phyloP scores from a whole-genome alignment of 2,113 vertebrate species.

The Diphyllodes magnificus region DNA sequence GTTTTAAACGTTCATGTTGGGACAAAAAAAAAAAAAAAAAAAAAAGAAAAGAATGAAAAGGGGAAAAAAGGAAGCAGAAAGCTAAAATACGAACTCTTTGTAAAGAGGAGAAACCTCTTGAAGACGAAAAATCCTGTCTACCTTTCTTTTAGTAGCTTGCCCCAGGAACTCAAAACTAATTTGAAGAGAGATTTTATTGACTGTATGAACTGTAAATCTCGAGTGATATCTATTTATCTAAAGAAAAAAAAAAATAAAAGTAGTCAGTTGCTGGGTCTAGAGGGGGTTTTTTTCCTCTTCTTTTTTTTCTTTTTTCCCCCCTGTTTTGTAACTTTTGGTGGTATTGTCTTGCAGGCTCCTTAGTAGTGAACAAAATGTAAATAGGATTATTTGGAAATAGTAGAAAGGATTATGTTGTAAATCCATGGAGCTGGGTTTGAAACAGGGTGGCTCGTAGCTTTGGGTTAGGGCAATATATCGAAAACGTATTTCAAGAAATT shows the following conservation, averaged over 20 bases:
- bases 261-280: neutral
- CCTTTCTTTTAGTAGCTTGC: neutral
- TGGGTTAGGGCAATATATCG: neutral
- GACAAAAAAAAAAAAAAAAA: neutral
- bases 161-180: neutral
- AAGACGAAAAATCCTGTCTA: neutral
- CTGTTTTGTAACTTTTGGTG: neutral
- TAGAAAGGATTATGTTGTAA: constrained; percentile 38
- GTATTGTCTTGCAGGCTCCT: neutral
- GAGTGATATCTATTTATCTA: neutral
- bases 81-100: neutral
- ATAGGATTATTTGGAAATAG: constrained; percentile 52
- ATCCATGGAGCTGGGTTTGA: neutral
- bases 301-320: neutral
- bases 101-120: neutral
- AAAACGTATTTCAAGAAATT: neutral
- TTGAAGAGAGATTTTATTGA: neutral
- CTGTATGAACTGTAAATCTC: neutral
- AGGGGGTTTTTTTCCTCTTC: too few species aligned
- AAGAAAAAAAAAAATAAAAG: neutral
- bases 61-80: neutral
- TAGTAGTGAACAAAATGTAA: constrained; percentile 13
- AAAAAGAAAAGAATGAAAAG: neutral
- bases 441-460: neutral
- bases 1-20: neutral